Base-by-base conservation (phyloP, 2,113 vertebrate genomes). In the Psittacula cyanocephala region DNA sequence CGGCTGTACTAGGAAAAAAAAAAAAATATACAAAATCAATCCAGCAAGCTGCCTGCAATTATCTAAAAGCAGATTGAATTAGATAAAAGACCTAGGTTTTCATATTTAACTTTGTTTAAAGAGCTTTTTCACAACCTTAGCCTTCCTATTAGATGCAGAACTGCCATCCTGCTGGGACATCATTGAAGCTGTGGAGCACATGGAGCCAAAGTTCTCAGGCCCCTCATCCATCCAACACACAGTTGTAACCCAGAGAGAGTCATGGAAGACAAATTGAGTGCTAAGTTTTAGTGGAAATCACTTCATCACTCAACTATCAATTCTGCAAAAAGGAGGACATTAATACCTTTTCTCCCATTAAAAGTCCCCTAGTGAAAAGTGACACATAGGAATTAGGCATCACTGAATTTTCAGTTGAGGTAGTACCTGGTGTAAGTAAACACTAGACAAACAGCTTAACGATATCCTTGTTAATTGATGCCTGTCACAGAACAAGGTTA, bases 291-390 rank as follows among this genome's bases (percentile, higher is more conserved):
- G 18, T 63, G n/a, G 17, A 71, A 88, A 81, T 71, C 8, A 47
- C 35, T 74, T 80, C 53, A 60, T 65, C 0, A 0, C 5, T 68
- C 31, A 35, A 3, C 1, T 55, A 13, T 15, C 0, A 59, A 24
- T 91, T 92, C 65, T 63, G 29, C 22, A 53, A 77, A 62, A 52
- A 1, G 2, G 17, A 72, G 7, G 9, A 22, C 29, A 62, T 16
- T 46, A 80, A 43, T 18, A 83, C 10, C 7, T 12, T 31, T 8
- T 44, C 15, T 31, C 39, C 7, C 24, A 39, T 27, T 77, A 57
- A 6, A 83, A 37, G 12, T 59, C n/a, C 63, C 11, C 50, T 7
- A 37, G 13, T 11, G 80, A 81, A 6, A 81, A 47, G 3, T 31
- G 9, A 2, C 1, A 0, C 1, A 2, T 2, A 67, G 19, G 35